These are phyloP conservation scores for Corapipo altera DNA, from an alignment of 2,113 vertebrate genomes.

Conservation along the genomic window DNA sequence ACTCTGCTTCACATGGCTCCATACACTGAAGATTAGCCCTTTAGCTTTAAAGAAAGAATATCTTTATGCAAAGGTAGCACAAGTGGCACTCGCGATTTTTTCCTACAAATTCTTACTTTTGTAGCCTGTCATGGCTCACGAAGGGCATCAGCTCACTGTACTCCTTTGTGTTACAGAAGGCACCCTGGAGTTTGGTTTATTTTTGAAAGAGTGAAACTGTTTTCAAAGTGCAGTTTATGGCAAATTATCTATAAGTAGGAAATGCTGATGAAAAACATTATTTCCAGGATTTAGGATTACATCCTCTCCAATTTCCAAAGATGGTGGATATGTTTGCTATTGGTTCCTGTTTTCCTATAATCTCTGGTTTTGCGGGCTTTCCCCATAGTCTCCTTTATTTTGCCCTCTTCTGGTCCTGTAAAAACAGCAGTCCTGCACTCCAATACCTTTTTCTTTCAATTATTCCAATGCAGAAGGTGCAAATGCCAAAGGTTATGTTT, in stretches of 20 bases:
- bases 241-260: background rate
- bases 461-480: conserved; percentile 1
- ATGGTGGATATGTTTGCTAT: background rate
- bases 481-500: conserved; percentile 15
- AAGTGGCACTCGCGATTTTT: background rate
- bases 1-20: background rate
- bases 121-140: background rate
- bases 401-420: background rate
- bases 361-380: background rate
- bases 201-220: background rate
- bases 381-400: background rate
- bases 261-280: background rate
- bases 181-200: background rate
- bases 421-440: background rate
- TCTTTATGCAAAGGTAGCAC: background rate
- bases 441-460: background rate
- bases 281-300: background rate
- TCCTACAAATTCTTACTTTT: background rate
- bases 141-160: background rate
- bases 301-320: background rate
- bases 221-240: background rate
- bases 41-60: background rate
- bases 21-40: background rate
- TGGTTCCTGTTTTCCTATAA: background rate
- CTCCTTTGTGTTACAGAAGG: background rate